phyloP scores from a whole-genome alignment of 1,140 invertebrate genomes.

The Contarinia nasturtii region DNA sequence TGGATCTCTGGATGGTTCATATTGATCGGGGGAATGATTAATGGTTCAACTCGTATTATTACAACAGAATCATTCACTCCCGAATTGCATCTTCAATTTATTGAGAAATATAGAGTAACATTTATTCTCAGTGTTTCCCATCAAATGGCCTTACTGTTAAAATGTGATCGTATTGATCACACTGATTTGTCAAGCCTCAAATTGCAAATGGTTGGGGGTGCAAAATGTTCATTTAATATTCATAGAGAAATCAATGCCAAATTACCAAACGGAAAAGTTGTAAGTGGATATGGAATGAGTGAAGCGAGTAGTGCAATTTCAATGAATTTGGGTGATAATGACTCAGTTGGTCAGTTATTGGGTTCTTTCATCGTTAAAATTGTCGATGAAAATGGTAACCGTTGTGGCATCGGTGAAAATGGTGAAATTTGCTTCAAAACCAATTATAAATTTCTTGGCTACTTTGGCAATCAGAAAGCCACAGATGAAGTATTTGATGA shows the following conservation, averaged over 20 bases:
- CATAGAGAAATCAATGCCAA: no score
- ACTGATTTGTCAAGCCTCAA: constrained; percentile 15
- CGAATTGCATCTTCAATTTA: not conserved
- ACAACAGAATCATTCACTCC: constrained; percentile 1
- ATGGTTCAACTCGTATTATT: not conserved
- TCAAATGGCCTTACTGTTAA: constrained; percentile 4
- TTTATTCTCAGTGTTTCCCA: not conserved
- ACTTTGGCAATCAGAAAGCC: constrained; percentile 19
- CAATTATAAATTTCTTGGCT: constrained; percentile 19
- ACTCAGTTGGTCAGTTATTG: constrained; percentile 5
- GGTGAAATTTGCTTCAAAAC: constrained; percentile 20
- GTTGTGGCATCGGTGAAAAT: constrained; percentile 15
- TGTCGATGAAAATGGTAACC: constrained; percentile 17
- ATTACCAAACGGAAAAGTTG: not conserved
- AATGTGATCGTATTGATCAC: constrained; percentile 12
- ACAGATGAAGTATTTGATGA: constrained; percentile 20
- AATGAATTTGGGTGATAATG: not conserved
- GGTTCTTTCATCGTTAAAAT: constrained; percentile 22
- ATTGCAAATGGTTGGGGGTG: constrained; percentile 13
- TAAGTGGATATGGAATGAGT: not conserved
- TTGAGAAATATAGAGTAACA: constrained; percentile 3
- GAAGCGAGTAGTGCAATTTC: not conserved
- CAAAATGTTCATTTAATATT: constrained; percentile 12
- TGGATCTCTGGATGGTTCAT: not conserved
- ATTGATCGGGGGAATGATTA: not conserved